Conservation (phyloP, 2,888 invertebrate genomes). For the Ochropleura leucogaster region DNA sequence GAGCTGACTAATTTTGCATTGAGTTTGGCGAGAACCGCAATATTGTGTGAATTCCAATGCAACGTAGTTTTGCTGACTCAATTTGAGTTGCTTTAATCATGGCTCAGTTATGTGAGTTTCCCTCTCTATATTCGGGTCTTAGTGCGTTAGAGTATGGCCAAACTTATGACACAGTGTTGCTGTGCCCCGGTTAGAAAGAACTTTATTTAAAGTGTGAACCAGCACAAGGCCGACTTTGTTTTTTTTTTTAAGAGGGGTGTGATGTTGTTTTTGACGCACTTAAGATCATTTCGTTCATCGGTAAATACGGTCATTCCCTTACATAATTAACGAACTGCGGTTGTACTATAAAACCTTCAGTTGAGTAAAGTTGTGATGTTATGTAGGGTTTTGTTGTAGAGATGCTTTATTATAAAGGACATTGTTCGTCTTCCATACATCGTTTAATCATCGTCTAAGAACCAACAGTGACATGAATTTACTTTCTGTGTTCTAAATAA, state of each 20-base stretch:
- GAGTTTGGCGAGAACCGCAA: not conserved
- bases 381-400: not conserved
- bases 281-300: not conserved
- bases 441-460: too few species aligned
- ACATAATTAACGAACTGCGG: not conserved
- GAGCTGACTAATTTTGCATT: slow-evolving; percentile 12
- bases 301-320: not conserved
- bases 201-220: not conserved
- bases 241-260: not conserved
- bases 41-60: not conserved
- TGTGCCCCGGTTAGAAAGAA: not conserved
- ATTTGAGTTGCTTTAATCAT: not conserved
- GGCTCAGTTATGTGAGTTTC: not conserved
- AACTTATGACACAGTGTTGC: not conserved
- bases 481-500: too few species aligned
- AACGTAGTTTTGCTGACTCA: not conserved
- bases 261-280: not conserved
- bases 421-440: too few species aligned
- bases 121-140: not conserved
- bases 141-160: not conserved
- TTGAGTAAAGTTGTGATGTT: not conserved
- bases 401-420: not conserved
- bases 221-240: not conserved
- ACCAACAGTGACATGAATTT: too few species aligned
- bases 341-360: not conserved